Conservation (phyloP, 1,140 invertebrate genomes). For the Cyclina sinensis region DNA sequence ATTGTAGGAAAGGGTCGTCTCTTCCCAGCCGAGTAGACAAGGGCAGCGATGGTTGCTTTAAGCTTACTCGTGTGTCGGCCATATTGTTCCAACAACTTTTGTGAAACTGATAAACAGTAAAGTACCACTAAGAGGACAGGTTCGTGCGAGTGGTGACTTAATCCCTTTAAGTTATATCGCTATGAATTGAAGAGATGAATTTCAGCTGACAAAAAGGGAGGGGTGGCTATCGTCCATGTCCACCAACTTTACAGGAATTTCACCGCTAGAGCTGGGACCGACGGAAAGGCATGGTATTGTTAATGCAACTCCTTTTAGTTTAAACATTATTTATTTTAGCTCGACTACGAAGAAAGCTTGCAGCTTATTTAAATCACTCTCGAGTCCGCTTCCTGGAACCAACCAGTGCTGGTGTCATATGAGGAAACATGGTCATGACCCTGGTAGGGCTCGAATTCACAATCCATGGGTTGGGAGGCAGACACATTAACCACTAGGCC, state of each 20-base stretch:
- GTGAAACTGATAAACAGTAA: constrained; percentile 16
- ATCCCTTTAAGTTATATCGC: constrained; percentile 16
- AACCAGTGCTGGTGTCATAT: too few relatives aligned
- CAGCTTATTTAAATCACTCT: too few relatives aligned
- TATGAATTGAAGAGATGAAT: background rate
- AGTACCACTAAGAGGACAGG: constrained; percentile 2
- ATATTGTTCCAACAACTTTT: background rate
- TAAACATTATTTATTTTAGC: too few relatives aligned
- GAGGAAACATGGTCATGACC: too few relatives aligned
- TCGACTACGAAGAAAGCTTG: too few relatives aligned
- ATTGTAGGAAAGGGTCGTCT: background rate
- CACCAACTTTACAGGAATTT: background rate
- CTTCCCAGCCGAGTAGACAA: background rate
- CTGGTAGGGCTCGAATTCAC: too few relatives aligned
- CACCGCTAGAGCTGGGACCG: background rate
- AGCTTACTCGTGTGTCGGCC: background rate
- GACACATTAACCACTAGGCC: too few relatives aligned
- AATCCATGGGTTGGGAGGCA: too few relatives aligned
- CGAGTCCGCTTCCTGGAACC: too few relatives aligned
- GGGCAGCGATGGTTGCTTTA: background rate
- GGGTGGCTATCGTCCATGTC: background rate
- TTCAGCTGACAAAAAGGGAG: background rate
- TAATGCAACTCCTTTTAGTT: constrained; percentile 16
- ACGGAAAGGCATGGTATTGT: background rate
- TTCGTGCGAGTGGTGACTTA: constrained; percentile 27